Base-by-base conservation (phyloP, 2,797 vertebrate species). In the Chelon auratus region DNA sequence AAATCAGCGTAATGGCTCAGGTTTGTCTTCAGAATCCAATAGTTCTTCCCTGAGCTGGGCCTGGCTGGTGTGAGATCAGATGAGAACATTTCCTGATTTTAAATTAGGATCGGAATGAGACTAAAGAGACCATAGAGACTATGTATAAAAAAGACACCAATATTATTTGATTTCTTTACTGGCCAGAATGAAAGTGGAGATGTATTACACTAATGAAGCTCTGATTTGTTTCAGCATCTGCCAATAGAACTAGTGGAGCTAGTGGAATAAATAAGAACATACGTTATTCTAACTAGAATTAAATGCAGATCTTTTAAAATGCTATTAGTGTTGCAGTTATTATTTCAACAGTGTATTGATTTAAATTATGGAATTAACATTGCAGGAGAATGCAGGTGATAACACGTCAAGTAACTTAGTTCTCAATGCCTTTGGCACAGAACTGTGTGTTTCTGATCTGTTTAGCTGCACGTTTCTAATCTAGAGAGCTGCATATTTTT, bases 11-110 rank as follows among this genome's bases (percentile, higher is more conserved):
- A 12, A 57, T 20, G 65, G 39, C 42, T 50, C 72, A 60, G 54
- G 53, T 70, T 52, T 39, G 24, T 11, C 42, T 51, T 45, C 43
- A 22, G 15, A 67, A 60, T 57, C 62, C 59, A 62, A 48, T 62
- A 13, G 17, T 13, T 64, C 50, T 13, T 30, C 2, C 7, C 30
- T 68, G 26, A 33, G 14, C 52, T 24, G 17, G 45, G 37, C 36
- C 47, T 12, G 6, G 6, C 39, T 68, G 55, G n/a, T 14, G 18
- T 45, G 9, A 52, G 45, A 51, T 42, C 36, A 37, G 24, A 61
- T 12, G 14, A 58, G 22, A 65, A 20, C 50, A 24, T 52, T 18
- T 50, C 20, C 12, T 51, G 42, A 65, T 58, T 39, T 53, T 48
- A 7, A 10, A 12, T 53, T 50, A 20, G 30, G 30, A 33, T 33